Evolutionary conservation across 2,797 vertebrate species (phyloP).

Genomic region (Phrynocephalus guinanensis): DNA sequence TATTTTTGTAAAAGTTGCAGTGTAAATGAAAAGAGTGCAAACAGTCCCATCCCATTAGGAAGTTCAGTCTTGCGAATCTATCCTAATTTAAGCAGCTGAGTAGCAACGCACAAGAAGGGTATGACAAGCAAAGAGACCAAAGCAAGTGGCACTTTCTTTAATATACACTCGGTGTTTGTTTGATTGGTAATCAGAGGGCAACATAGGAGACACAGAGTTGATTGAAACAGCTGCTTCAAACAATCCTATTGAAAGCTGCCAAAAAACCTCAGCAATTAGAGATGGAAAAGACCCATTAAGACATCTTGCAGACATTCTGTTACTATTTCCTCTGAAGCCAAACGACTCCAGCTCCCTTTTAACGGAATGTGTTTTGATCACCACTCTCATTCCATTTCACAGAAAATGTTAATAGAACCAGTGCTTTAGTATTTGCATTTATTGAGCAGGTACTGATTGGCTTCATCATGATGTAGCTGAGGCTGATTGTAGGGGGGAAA

Average conservation of each 20-base stretch:
- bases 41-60: not conserved
- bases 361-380: conserved; percentile 34
- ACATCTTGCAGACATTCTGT: conserved; percentile 28
- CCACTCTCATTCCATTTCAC: conserved; percentile 43
- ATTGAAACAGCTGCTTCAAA: conserved; percentile 73
- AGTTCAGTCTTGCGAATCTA: not conserved
- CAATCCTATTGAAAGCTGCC: conserved; percentile 62
- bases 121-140: conserved; percentile 7
- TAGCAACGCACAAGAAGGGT: conserved; percentile 21
- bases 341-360: conserved; percentile 5
- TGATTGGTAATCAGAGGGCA: conserved; percentile 69
- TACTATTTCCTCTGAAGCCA: conserved; percentile 40
- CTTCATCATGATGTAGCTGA: conserved; percentile 32
- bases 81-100: conserved; percentile 29
- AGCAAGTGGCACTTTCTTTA: conserved; percentile 25
- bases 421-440: conserved; percentile 42
- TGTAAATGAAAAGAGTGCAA: not conserved
- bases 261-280: conserved; percentile 45
- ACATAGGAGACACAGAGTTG: conserved; percentile 60
- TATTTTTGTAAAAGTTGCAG: not conserved
- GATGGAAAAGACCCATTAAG: conserved; percentile 41
- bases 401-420: conserved; percentile 34
- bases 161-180: conserved; percentile 42
- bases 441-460: conserved; percentile 55
- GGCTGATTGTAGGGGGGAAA: conserved; percentile 27